A percentile compares a stretch with the other conserved stretches of the same genome.
These are phyloP conservation scores for Eciton burchellii DNA, from an alignment of 1,140 invertebrate species.

Conservation along the genomic window DNA sequence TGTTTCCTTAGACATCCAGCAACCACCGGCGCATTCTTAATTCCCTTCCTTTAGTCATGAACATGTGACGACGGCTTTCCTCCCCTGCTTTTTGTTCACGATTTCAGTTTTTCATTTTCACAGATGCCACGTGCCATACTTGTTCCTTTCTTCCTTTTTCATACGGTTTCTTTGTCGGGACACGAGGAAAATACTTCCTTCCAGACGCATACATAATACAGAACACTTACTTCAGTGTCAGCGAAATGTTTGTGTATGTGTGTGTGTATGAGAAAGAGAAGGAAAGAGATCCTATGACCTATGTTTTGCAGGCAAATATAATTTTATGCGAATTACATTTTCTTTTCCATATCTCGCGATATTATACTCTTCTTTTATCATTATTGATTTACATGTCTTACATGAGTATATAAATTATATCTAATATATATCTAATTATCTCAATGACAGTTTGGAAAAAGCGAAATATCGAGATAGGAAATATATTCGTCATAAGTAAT, in stretches of 20 bases:
- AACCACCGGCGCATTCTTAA: constrained; percentile 51
- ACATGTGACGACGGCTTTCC: constrained; percentile 58
- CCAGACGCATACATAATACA: not conserved
- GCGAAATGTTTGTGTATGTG: not conserved
- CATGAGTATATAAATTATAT: too few relatives aligned
- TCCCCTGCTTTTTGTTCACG: constrained; percentile 1
- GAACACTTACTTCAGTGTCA: not conserved
- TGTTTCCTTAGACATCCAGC: constrained; percentile 49
- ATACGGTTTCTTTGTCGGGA: constrained; percentile 46
- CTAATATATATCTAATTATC: too few relatives aligned
- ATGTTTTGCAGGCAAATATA: not conserved
- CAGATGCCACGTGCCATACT: constrained; percentile 67
- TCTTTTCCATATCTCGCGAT: too few relatives aligned
- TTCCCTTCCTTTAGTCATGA: constrained; percentile 45
- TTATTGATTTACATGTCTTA: too few relatives aligned
- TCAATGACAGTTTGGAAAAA: too few relatives aligned
- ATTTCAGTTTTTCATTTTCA: constrained; percentile 68
- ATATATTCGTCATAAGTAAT: not conserved
- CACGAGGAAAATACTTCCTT: constrained; percentile 42
- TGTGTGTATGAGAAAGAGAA: too few relatives aligned
- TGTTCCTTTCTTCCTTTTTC: constrained; percentile 33
- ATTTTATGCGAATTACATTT: not conserved
- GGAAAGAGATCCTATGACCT: too few relatives aligned
- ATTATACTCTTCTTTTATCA: too few relatives aligned
- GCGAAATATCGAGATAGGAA: not conserved